Conservation (phyloP, 2,113 vertebrate genomes). For the Cyprinodon variegatus region DNA sequence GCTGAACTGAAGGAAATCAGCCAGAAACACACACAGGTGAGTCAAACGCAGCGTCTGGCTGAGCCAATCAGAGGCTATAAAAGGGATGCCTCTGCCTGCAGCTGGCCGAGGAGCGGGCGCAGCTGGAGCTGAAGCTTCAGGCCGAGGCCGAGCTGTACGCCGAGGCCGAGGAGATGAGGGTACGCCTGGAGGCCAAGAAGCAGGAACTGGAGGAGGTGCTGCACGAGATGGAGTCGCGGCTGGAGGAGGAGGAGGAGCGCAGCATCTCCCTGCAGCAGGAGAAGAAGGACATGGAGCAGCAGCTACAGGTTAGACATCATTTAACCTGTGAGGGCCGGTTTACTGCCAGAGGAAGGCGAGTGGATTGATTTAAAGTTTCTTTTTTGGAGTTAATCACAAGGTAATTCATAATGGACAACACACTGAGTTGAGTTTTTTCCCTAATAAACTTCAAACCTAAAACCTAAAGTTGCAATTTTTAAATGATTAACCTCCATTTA, state of each 20-base stretch:
- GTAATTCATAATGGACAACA: too few relatives aligned
- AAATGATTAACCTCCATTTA: too few relatives aligned
- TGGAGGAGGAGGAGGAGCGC: conserved; percentile 94
- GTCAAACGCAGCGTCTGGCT: fast-evolving
- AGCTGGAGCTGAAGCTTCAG: conserved; percentile 88
- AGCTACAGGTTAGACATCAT: conserved; percentile 81
- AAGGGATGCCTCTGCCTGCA: conserved; percentile 39
- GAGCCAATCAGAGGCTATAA: too few relatives aligned
- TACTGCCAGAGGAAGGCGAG: too few relatives aligned
- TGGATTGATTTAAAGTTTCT: too few relatives aligned
- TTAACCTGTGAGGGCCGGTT: too few relatives aligned
- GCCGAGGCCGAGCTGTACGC: conserved; percentile 89
- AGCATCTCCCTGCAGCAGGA: conserved; percentile 85
- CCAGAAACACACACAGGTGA: conserved; percentile 89
- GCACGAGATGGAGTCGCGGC: conserved; percentile 92
- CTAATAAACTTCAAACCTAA: too few relatives aligned
- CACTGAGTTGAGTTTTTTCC: too few relatives aligned
- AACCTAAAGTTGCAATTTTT: too few relatives aligned
- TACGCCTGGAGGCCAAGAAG: conserved; percentile 90
- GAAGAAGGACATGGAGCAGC: conserved; percentile 91
- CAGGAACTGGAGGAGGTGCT: conserved; percentile 95
- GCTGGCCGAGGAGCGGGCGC: conserved; percentile 87
- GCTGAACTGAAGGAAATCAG: conserved; percentile 87
- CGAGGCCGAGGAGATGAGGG: conserved; percentile 91
- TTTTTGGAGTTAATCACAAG: too few relatives aligned